Conservation (phyloP, 2,797 vertebrate genomes). For the Monodelphis domestica region DNA sequence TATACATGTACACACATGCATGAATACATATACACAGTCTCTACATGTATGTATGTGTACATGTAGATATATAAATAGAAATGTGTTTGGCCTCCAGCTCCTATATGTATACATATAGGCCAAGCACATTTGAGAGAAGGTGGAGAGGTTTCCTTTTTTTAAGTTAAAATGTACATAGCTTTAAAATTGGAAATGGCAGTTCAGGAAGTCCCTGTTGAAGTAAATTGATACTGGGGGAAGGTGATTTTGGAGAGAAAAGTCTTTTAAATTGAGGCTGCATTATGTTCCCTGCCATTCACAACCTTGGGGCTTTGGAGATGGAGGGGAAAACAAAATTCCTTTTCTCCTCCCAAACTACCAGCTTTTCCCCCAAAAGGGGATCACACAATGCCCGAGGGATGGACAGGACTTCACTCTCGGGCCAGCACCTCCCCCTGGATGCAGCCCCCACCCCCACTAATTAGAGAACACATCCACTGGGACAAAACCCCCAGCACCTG, state of each 20-base stretch:
- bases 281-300: background rate
- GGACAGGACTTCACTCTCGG: accelerated
- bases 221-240: background rate
- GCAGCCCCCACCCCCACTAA: conserved; percentile 45
- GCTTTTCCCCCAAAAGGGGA: background rate
- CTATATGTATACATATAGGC: no score
- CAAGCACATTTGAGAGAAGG: background rate
- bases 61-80: background rate
- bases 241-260: background rate
- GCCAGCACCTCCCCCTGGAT: conserved; percentile 15
- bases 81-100: no score
- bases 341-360: background rate
- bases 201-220: background rate
- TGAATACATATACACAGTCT: background rate
- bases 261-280: background rate
- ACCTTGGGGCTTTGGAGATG: background rate
- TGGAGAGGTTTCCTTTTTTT: background rate
- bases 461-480: conserved; percentile 60
- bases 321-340: background rate
- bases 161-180: background rate
- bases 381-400: conserved; percentile 20
- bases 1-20: no score
- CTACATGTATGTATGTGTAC: background rate
- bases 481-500: conserved; percentile 81
- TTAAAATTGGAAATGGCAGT: background rate